Evolutionary conservation across 2,888 invertebrate genomes (phyloP), one percentile per base, ranked within the genome.

Genomic region (Psylliodes chrysocephalus): DNA sequence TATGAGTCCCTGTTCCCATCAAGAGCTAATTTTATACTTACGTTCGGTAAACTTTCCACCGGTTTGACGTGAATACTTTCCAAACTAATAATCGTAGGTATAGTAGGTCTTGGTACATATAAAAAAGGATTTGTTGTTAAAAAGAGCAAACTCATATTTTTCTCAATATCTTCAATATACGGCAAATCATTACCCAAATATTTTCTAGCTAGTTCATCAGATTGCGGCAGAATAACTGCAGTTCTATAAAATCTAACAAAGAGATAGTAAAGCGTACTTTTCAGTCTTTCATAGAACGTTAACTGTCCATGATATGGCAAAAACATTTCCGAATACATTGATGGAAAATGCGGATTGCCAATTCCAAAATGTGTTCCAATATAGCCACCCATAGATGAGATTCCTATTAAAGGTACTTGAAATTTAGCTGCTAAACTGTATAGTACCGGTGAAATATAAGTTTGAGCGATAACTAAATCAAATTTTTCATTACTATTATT

Each of bases 251-350:
- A 67, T 51, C 76, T 68, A 2, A 67, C 59, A 71, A 74, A 75
- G n/a, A 79, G 14, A 33, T 73, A 71, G 60, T 76, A 78, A 1
- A 73, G 55, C 2, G 72, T 71, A 56, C 75, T 78, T 55, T 70
- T 71, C 2, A 77, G 53, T 49, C 79, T 67, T 66, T 83, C 80
- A 30, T 83, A 84, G 33, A 82, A 75, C 12, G 78, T 84, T 63
- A 85, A 70, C 2, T 65, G 59, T 33, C 75, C 75, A 30, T 76
- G 66, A 46, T 74, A 75, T 15, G 70, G 71, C 18, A 78, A 59
- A 57, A 76, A 70, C 68, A 76, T 71, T 54, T 79, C 78, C 0
- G 78, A 76, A 55, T 75, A 72, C n/a, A 77, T 18, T 4, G 74
- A 68, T 2, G 77, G 73, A 18, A 73, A 74, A 52, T 72, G 65